Evolutionary conservation across 2,888 invertebrate genomes (phyloP).

Genomic region (Allygus modestus): DNA sequence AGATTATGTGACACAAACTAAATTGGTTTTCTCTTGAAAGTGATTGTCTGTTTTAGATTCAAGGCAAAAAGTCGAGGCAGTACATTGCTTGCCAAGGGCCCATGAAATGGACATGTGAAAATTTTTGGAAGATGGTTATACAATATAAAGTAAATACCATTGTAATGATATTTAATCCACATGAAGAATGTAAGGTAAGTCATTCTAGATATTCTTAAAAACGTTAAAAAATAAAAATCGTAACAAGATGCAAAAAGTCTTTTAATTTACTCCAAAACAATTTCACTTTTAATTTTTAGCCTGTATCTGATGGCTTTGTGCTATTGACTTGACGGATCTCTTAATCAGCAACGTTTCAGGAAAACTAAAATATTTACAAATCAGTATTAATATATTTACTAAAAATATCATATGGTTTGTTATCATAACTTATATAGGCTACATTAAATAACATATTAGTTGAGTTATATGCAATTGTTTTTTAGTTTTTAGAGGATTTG

Average conservation of each 20-base stretch:
- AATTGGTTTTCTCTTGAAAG: too few species aligned
- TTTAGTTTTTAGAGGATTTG: too few species aligned
- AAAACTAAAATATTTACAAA: too few species aligned
- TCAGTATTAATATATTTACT: too few species aligned
- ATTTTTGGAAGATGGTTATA: slow-evolving; percentile 88
- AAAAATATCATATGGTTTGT: too few species aligned
- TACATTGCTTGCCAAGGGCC: slow-evolving; percentile 88
- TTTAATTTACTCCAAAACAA: not conserved
- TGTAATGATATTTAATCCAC: slow-evolving; percentile 84
- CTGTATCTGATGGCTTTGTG: too few species aligned
- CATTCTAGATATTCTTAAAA: slow-evolving; percentile 71
- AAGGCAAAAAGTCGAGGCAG: slow-evolving; percentile 49
- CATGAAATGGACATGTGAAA: slow-evolving; percentile 80
- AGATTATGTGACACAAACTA: too few species aligned
- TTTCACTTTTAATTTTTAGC: not conserved
- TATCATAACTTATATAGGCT: too few species aligned
- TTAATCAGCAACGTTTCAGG: too few species aligned
- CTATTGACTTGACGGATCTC: too few species aligned
- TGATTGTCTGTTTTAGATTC: not conserved
- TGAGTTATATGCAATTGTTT: too few species aligned
- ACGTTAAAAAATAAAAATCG: not conserved
- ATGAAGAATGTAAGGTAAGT: slow-evolving; percentile 84
- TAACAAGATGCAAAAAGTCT: not conserved
- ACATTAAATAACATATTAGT: too few species aligned
- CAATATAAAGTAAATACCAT: slow-evolving; percentile 83